Evolutionary conservation across 2,888 invertebrate species (phyloP).

Genomic region (Anoplius nigerrimus): DNA sequence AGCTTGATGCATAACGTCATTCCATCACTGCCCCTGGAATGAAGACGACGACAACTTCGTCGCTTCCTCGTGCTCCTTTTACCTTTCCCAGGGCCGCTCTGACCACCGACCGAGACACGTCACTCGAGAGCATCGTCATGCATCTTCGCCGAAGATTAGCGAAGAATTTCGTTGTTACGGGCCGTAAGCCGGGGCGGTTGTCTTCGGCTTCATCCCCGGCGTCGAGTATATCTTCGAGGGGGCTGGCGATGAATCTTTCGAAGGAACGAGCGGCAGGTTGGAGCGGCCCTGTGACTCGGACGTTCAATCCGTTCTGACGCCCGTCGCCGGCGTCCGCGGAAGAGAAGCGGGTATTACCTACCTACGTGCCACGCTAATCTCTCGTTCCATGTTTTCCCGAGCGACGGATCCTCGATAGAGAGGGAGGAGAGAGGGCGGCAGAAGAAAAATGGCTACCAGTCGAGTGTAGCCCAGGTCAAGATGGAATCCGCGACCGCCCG

Average conservation of each 20-base stretch:
- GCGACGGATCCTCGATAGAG: constrained; percentile 28
- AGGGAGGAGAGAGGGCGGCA: constrained; percentile 10
- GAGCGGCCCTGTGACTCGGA: not conserved
- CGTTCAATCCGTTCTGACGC: not conserved
- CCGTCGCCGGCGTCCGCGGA: constrained; percentile 17
- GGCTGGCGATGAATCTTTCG: too few species aligned
- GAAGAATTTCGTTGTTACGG: not conserved
- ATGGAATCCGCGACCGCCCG: constrained; percentile 20
- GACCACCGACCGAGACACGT: too few species aligned
- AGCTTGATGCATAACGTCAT: constrained; percentile 62
- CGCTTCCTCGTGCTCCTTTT: constrained; percentile 28
- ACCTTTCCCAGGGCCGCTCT: too few species aligned
- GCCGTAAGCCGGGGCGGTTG: constrained; percentile 14
- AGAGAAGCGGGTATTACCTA: constrained; percentile 28
- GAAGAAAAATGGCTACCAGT: constrained; percentile 31
- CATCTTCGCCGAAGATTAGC: too few species aligned
- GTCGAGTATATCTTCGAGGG: not conserved
- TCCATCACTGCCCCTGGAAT: constrained; percentile 60
- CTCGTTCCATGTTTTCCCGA: constrained; percentile 48
- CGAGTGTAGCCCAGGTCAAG: constrained; percentile 44
- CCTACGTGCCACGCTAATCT: constrained; percentile 53
- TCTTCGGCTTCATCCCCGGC: constrained; percentile 30
- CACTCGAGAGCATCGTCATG: too few species aligned
- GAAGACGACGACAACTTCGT: constrained; percentile 44
- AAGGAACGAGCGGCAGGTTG: constrained; percentile 4